These are phyloP conservation scores for Thunnus albacares DNA, from an alignment of 2,797 vertebrate species.

Conservation along the genomic window DNA sequence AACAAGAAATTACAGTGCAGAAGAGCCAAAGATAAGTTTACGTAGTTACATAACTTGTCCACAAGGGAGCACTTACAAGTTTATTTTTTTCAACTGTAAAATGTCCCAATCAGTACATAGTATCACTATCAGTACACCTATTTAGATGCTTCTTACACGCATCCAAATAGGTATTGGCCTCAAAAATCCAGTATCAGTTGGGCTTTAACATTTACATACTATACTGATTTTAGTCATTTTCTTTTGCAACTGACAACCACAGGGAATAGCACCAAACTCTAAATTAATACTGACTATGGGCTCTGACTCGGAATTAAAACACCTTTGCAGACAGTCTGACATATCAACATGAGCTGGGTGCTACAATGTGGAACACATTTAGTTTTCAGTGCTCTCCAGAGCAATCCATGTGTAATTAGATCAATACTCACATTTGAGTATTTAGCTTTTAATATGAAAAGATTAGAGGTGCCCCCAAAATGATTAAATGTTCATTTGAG, in stretches of 20 bases:
- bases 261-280: slow-evolving; percentile 4
- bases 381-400: slow-evolving; percentile 69
- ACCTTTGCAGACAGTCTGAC: slow-evolving; percentile 25
- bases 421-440: slow-evolving; percentile 95
- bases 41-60: too few species aligned
- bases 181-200: background rate
- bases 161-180: background rate
- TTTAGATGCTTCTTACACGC: background rate
- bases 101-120: background rate
- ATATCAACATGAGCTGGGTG: slow-evolving; percentile 27
- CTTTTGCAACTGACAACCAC: background rate
- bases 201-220: background rate
- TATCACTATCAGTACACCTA: too few species aligned
- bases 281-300: slow-evolving; percentile 10
- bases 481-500: slow-evolving; percentile 87
- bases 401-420: slow-evolving; percentile 93
- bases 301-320: slow-evolving; percentile 7
- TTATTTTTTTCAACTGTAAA: too few species aligned
- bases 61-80: too few species aligned
- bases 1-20: too few species aligned
- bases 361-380: slow-evolving; percentile 60
- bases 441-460: slow-evolving; percentile 97
- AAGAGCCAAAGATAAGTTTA: too few species aligned
- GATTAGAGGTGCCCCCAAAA: slow-evolving; percentile 95
- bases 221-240: background rate